A percentile compares a stretch with the other conserved stretches of the same genome.
These are phyloP conservation scores for Varecia variegata DNA, from an alignment of 2,797 vertebrate genomes.

Conservation along the genomic window DNA sequence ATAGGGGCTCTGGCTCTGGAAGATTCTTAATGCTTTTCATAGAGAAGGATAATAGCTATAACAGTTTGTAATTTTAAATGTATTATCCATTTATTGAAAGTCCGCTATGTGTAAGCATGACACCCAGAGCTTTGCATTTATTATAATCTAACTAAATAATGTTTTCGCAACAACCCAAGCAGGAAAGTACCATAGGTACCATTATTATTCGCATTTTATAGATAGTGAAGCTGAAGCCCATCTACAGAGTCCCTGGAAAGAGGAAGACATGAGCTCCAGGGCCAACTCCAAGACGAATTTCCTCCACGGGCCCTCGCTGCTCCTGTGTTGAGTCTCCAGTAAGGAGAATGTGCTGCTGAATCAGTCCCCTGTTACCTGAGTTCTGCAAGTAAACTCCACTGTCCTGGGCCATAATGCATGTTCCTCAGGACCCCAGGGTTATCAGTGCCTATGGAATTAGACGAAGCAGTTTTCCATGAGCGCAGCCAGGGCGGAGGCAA, in stretches of 20 bases:
- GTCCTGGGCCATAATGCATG: background rate
- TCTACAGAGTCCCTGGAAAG: background rate
- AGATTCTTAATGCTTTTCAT: background rate
- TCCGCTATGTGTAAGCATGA: background rate
- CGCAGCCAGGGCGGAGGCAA: rapidly evolving
- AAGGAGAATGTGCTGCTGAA: background rate
- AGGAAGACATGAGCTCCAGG: background rate
- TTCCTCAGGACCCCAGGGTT: background rate
- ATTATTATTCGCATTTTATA: background rate
- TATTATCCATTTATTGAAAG: background rate
- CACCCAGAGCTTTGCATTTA: background rate
- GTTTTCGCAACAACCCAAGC: background rate
- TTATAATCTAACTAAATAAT: background rate
- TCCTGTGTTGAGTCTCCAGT: background rate
- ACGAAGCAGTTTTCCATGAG: background rate
- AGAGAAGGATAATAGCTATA: background rate
- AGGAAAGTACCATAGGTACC: background rate
- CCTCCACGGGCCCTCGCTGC: rapidly evolving
- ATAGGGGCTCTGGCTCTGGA: background rate
- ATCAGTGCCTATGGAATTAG: background rate
- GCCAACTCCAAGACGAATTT: background rate
- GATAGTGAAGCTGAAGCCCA: background rate
- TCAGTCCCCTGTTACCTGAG: background rate
- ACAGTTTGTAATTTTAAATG: background rate
- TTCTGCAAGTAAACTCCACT: background rate